Conservation (phyloP, 2,797 vertebrate species). For the Vireo griseus region DNA sequence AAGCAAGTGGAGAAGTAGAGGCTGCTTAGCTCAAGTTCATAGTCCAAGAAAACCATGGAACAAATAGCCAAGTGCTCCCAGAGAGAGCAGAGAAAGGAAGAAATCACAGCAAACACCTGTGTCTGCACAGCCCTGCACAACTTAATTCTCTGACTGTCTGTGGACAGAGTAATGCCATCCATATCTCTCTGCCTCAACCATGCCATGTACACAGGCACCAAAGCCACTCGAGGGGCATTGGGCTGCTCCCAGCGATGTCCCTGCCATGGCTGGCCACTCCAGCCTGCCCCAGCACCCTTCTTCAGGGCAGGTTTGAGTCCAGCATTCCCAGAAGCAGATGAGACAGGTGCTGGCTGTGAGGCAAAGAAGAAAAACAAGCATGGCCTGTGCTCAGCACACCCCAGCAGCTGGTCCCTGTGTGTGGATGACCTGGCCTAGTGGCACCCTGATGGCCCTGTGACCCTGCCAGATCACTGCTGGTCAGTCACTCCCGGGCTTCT, state of each 20-base stretch:
- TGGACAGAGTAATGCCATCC: not conserved
- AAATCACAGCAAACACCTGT: not conserved
- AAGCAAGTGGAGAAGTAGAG: not conserved
- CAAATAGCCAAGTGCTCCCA: not conserved
- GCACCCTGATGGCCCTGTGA: not conserved
- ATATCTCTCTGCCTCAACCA: accelerated
- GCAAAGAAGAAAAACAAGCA: not conserved
- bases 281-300: not conserved
- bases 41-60: not conserved
- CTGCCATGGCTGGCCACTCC: not conserved
- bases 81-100: not conserved
- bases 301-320: not conserved
- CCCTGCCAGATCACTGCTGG: not conserved
- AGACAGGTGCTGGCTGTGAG: not conserved
- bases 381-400: too few species aligned
- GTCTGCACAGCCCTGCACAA: not conserved
- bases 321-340: not conserved
- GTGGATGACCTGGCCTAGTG: not conserved
- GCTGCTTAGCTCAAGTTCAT: not conserved
- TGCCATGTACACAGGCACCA: accelerated
- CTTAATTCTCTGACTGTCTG: not conserved
- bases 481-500: not conserved
- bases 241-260: not conserved
- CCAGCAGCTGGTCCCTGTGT: too few species aligned
- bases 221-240: not conserved